Conservation (phyloP, 1,140 invertebrate genomes). For the Drosophila malerkotliana region DNA sequence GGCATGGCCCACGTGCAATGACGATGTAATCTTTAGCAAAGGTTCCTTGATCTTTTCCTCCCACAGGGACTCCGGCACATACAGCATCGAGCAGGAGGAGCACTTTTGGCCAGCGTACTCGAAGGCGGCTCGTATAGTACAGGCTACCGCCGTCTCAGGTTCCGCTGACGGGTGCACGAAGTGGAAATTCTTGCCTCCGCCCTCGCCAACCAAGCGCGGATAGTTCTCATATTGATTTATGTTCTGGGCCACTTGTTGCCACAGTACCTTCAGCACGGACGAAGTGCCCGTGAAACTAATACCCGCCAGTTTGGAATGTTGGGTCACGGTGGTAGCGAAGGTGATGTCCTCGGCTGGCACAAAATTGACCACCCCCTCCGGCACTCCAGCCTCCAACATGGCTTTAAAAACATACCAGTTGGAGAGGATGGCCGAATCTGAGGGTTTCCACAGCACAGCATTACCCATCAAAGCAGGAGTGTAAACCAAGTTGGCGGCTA, state of each 20-base stretch:
- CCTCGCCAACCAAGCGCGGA: constrained; percentile 96
- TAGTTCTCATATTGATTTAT: constrained; percentile 94
- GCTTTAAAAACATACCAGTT: constrained; percentile 98
- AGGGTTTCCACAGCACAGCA: constrained; percentile 98
- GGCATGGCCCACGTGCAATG: constrained; percentile 93
- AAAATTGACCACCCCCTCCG: constrained; percentile 98
- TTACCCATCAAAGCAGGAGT: constrained; percentile 99
- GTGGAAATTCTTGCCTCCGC: constrained; percentile 99
- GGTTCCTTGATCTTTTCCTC: constrained; percentile 70
- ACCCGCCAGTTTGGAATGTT: constrained; percentile 92
- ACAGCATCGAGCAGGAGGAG: constrained; percentile 98
- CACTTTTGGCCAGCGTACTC: constrained; percentile 99
- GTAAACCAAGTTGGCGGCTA: constrained; percentile 97
- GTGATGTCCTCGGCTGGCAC: constrained; percentile 95
- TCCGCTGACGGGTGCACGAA: constrained; percentile 97
- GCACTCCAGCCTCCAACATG: constrained; percentile 96
- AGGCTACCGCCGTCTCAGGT: constrained; percentile 89
- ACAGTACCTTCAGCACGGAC: constrained; percentile 94
- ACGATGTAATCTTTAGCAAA: constrained; percentile 76
- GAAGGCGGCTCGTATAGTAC: constrained; percentile 95
- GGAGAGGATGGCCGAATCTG: constrained; percentile 97
- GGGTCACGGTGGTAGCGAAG: constrained; percentile 95
- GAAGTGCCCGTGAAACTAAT: constrained; percentile 96
- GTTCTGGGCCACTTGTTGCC: constrained; percentile 95
- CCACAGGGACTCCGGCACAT: constrained; percentile 96